phyloP scores from a whole-genome alignment of 2,888 invertebrate genomes.

The Malthinus seriepunctatus region DNA sequence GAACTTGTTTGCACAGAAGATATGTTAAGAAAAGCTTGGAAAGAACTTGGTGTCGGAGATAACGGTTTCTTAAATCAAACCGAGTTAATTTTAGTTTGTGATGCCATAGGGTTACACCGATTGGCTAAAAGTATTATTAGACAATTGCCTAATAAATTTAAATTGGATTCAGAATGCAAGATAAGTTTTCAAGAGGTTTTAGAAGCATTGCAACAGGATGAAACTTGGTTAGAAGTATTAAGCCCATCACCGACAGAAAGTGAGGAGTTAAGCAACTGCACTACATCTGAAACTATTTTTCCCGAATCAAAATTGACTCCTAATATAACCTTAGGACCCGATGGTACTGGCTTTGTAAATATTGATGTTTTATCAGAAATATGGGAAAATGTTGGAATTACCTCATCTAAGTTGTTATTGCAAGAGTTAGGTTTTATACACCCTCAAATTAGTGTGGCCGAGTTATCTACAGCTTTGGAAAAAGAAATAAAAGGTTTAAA shows the following conservation, averaged over 20 bases:
- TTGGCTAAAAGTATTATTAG: slow-evolving; percentile 66
- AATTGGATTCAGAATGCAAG: slow-evolving; percentile 64
- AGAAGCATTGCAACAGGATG: slow-evolving; percentile 62
- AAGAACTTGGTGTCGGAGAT: slow-evolving; percentile 62
- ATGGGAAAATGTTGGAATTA: slow-evolving; percentile 73
- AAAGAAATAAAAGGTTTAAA: slow-evolving; percentile 60
- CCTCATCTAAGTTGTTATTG: slow-evolving; percentile 66
- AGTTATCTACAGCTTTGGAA: slow-evolving; percentile 70
- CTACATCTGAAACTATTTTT: slow-evolving; percentile 47
- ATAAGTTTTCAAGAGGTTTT: slow-evolving; percentile 70
- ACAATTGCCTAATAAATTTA: slow-evolving; percentile 68
- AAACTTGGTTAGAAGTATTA: slow-evolving; percentile 51
- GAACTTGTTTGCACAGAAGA: slow-evolving; percentile 58
- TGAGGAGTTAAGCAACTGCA: slow-evolving; percentile 20
- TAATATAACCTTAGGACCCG: slow-evolving; percentile 49
- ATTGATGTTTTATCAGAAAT: slow-evolving; percentile 66
- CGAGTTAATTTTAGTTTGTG: slow-evolving; percentile 67
- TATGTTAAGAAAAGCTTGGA: slow-evolving; percentile 67
- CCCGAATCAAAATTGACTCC: slow-evolving; percentile 49
- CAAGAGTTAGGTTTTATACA: slow-evolving; percentile 69
- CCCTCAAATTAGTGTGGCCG: slow-evolving; percentile 61
- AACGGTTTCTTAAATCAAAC: slow-evolving; percentile 65
- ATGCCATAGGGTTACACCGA: slow-evolving; percentile 68
- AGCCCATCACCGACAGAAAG: slow-evolving; percentile 31
- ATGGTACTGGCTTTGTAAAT: slow-evolving; percentile 47